A percentile compares a stretch with the other conserved stretches of the same genome.
phyloP scores from a whole-genome alignment of 1,140 invertebrate species.

The Frieseomelitta varia region DNA sequence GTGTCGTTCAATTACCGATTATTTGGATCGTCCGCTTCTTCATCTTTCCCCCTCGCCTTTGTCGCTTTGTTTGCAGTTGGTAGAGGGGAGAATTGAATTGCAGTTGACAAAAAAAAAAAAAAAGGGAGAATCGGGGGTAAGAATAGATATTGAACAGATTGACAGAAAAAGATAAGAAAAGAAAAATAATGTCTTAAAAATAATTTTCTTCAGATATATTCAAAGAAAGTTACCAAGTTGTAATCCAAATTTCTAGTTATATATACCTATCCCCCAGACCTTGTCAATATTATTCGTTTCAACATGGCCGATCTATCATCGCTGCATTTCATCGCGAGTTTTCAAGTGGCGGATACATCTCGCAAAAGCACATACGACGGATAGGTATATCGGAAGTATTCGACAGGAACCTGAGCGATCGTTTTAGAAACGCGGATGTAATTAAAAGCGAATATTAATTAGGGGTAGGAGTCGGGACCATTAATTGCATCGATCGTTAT shows the following conservation, averaged over 20 bases:
- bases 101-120: no score
- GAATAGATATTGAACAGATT: no score
- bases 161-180: no score
- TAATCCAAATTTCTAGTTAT: no score
- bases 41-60: no score
- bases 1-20: slow-evolving; percentile 1
- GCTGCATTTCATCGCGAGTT: neutral
- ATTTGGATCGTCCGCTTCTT: neutral
- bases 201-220: neutral
- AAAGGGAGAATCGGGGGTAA: no score
- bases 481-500: slow-evolving; percentile 34
- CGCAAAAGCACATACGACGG: neutral
- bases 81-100: neutral
- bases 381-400: neutral
- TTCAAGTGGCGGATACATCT: neutral
- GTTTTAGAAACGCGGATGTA: slow-evolving; percentile 13
- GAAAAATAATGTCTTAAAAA: neutral
- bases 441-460: slow-evolving; percentile 46
- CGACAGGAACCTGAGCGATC: neutral
- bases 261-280: no score
- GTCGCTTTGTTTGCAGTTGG: neutral
- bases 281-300: no score
- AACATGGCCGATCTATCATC: neutral
- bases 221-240: no score
- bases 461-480: neutral